Base-by-base conservation (phyloP, 2,888 invertebrate species). In the Aelia acuminata region DNA sequence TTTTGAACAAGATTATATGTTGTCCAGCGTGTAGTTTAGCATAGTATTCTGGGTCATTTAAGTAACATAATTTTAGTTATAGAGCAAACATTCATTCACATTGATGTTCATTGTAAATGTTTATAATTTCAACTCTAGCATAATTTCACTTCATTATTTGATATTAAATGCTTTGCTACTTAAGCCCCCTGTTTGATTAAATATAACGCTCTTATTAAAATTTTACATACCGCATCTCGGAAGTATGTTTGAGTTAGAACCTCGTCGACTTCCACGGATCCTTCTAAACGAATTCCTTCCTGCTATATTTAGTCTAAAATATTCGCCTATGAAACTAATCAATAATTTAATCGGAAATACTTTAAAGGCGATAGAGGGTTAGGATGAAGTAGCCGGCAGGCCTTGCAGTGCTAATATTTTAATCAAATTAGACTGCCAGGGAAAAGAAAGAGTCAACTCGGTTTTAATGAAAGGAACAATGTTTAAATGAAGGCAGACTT, bases 381-480 rank as follows among this genome's bases (percentile, higher is more conserved):
- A n/a, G n/a, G 31, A 70, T 70, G 63, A 70, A 70, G 63, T 70
- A n/a, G n/a, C n/a, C n/a, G 13, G 35, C 26, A 3, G 10, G 57
- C 35, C 31, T 31, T 35, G 63, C 18, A 70, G 0, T 7, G 15
- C 18, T 35, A 70, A 20, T 70, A 70, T 35, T 70, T 70, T 70
- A 26, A 31, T 70, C 31, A 70, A 35, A 70, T 70, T 70, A 70
- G 63, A 35, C 3, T 35, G 18, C 31, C 0, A 18, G 10, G 10
- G 43, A 43, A n/a, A 10, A 43, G 43, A 43, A 18, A 18, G 18
- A 35, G 35, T 18, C 31, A 70, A 70, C 31, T 70, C 35, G 18
- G 31, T 20, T 70, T 70, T 70, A 70, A 70, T 70, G 63, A 35
- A 70, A 35, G 63, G 63, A 70, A 35, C 63, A 70, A 20, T 35